Percentiles rank a stretch among this genome's conserved stretches.
Conservation (phyloP, 2,888 invertebrate genomes). For the Drosophila formosana region DNA sequence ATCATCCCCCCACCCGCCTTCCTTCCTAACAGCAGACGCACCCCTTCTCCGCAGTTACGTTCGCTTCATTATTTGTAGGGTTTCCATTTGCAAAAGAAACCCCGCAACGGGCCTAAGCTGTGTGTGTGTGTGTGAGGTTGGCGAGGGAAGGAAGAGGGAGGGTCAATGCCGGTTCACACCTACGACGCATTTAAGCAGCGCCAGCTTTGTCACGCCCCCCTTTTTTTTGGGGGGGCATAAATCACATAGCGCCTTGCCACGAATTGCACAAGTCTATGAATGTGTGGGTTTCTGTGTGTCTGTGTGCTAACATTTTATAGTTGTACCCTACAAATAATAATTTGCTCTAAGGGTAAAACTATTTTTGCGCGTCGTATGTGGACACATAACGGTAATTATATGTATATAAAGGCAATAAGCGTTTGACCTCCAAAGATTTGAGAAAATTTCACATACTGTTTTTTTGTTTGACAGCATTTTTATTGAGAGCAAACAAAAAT, state of each 20-base stretch:
- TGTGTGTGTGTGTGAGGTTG: not conserved
- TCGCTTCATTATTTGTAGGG: constrained; percentile 51
- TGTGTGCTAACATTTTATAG: constrained; percentile 3
- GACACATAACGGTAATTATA: no score
- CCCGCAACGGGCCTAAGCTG: constrained; percentile 53
- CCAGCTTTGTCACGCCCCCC: constrained; percentile 33
- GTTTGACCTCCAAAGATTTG: no score
- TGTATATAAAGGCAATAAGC: no score
- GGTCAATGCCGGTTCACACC: constrained; percentile 60
- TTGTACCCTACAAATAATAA: constrained; percentile 1
- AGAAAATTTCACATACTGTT: no score
- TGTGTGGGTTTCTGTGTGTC: not conserved
- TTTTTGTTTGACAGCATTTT: no score
- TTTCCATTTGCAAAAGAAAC: constrained; percentile 63
- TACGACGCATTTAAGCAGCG: constrained; percentile 53
- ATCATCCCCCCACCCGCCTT: no score
- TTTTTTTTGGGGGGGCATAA: constrained; percentile 41
- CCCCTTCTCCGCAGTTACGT: constrained; percentile 6
- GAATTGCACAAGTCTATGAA: constrained; percentile 8
- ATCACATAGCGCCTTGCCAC: constrained; percentile 54
- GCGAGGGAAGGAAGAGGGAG: not conserved
- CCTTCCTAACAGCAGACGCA: not conserved
- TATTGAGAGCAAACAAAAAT: no score
- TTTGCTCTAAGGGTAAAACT: not conserved
- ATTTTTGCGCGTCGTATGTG: not conserved